Evolutionary conservation across 2,113 vertebrate species (phyloP).

Genomic region (Pogonocichla stellata): DNA sequence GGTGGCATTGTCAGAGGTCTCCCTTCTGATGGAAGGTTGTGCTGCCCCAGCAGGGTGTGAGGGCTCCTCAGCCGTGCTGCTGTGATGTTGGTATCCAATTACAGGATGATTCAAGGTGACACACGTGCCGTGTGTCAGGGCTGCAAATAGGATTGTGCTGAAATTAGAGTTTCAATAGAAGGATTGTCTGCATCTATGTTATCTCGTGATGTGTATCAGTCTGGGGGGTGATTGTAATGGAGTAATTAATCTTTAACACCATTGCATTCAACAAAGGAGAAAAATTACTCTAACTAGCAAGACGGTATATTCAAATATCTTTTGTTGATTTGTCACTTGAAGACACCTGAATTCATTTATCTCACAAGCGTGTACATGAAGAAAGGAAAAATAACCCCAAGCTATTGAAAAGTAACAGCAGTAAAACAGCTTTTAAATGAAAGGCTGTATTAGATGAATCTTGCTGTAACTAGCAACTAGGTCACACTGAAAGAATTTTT

Average conservation of each 20-base stretch:
- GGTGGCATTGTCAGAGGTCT: background rate
- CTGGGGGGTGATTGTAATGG: background rate
- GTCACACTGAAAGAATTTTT: background rate
- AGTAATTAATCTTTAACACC: background rate
- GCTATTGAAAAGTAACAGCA: background rate
- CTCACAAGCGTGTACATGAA: background rate
- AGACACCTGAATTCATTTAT: background rate
- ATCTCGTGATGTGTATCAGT: background rate
- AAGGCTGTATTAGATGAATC: background rate
- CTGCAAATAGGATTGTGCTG: background rate
- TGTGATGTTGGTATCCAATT: background rate
- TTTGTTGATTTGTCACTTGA: background rate
- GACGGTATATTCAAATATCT: background rate
- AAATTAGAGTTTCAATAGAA: background rate
- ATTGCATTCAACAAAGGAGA: background rate
- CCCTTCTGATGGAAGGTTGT: background rate
- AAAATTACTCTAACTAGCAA: background rate
- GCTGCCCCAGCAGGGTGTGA: background rate
- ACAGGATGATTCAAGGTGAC: background rate
- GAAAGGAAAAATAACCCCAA: background rate
- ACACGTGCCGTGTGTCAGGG: background rate
- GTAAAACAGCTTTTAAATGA: background rate
- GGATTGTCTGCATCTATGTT: background rate
- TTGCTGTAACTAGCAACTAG: background rate
- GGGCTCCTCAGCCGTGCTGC: background rate